These are phyloP conservation scores for Neomorphus geoffroyi DNA, from an alignment of 2,797 vertebrate species.

Conservation along the genomic window DNA sequence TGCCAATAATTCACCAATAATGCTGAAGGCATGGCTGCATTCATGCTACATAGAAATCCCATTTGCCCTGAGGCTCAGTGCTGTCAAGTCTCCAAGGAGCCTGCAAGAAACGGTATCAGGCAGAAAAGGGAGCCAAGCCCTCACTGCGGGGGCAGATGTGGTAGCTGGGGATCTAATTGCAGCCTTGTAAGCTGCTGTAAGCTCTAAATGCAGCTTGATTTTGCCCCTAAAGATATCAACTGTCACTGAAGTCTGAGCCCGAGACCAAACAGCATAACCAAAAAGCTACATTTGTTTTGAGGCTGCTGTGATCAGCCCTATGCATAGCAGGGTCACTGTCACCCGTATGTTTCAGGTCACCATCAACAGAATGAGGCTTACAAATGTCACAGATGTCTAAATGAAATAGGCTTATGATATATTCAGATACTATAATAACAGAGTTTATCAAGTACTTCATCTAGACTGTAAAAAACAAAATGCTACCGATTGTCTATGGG, in stretches of 20 bases:
- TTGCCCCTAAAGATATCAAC: neutral
- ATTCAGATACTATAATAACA: neutral
- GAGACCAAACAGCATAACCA: neutral
- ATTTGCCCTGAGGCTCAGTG: neutral
- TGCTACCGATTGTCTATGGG: rapidly evolving
- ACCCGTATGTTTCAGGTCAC: neutral
- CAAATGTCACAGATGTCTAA: neutral
- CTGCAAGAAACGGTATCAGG: neutral
- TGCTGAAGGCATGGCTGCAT: neutral
- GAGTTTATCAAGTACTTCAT: neutral
- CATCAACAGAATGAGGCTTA: neutral
- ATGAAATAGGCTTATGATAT: neutral
- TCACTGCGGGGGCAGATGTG: neutral
- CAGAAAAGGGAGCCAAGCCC: neutral
- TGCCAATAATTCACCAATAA: neutral
- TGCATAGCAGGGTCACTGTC: neutral
- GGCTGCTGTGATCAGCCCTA: neutral
- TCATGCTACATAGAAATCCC: neutral
- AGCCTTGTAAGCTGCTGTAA: neutral
- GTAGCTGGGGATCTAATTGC: neutral
- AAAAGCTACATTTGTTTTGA: neutral
- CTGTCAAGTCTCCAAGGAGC: neutral
- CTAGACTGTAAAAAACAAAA: neutral
- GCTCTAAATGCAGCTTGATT: neutral
- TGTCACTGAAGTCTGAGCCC: neutral